phyloP scores from a whole-genome alignment of 2,797 vertebrate species.

The Hapalemur alaotrensis region DNA sequence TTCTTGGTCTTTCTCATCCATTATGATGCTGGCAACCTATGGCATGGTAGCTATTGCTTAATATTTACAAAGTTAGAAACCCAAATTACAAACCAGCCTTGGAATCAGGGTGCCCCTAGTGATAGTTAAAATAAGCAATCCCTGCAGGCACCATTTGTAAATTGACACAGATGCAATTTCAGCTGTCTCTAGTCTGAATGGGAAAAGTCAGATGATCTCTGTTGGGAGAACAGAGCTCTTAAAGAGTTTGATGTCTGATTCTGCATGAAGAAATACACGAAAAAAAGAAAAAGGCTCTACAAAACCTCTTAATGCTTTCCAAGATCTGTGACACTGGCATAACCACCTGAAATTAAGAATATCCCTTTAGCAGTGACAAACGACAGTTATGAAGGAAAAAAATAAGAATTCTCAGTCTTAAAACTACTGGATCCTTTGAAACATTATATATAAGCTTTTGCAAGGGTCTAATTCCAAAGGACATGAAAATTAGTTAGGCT shows the following conservation, averaged over 20 bases:
- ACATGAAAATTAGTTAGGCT: background rate
- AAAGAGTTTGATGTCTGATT: background rate
- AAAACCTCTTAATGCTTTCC: background rate
- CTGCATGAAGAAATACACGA: background rate
- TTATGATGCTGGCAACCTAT: background rate
- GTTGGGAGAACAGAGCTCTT: background rate
- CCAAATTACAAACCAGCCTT: background rate
- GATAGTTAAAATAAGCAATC: constrained; percentile 34
- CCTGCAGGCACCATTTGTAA: constrained; percentile 17
- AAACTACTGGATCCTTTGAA: background rate
- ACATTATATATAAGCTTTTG: background rate
- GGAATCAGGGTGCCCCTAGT: background rate
- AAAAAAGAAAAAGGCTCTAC: background rate
- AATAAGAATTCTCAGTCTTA: background rate
- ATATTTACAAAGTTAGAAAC: constrained; percentile 10
- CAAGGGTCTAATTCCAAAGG: background rate
- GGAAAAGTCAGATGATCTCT: background rate
- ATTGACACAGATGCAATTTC: background rate
- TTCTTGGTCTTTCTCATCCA: constrained; percentile 13
- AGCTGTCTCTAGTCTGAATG: background rate
- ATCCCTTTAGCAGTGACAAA: background rate
- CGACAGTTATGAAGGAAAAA: background rate
- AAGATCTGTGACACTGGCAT: background rate
- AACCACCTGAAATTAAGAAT: background rate
- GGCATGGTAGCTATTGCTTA: background rate